Conservation (phyloP, 2,888 invertebrate species). For the Drosophila lutescens region DNA sequence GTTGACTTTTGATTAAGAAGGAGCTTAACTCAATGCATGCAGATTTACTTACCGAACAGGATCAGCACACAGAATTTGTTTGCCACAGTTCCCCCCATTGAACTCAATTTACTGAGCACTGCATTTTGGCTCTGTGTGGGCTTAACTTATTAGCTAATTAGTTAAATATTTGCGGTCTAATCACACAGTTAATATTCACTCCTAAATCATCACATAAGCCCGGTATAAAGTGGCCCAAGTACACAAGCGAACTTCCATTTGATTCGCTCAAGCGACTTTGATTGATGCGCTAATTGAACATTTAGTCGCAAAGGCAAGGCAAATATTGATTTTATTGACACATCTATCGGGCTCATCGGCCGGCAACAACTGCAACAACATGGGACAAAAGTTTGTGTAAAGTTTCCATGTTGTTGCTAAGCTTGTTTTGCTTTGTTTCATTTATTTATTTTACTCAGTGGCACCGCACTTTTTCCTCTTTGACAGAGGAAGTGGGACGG, state of each 20-base stretch:
- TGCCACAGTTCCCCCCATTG: not conserved
- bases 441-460: conserved; percentile 42
- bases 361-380: conserved; percentile 17
- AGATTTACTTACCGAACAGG: conserved; percentile 9
- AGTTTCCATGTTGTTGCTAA: conserved; percentile 41
- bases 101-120: conserved; percentile 8
- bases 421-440: conserved; percentile 40
- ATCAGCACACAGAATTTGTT: conserved; percentile 1
- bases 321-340: conserved; percentile 71
- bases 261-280: conserved; percentile 40
- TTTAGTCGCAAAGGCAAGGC: conserved; percentile 50
- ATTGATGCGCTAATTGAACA: conserved; percentile 65
- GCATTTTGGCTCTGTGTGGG: conserved; percentile 19
- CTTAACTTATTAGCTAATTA: conserved; percentile 58
- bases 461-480: conserved; percentile 36
- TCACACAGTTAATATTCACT: conserved; percentile 41
- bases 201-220: conserved; percentile 27
- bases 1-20: not conserved
- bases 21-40: not conserved
- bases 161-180: conserved; percentile 55
- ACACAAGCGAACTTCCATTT: conserved; percentile 26
- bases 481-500: conserved; percentile 17
- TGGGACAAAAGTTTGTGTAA: conserved; percentile 49
- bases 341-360: conserved; percentile 40
- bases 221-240: conserved; percentile 27